These are phyloP conservation scores for Camponotus vicinus DNA, from an alignment of 1,140 invertebrate species.

Conservation along the genomic window DNA sequence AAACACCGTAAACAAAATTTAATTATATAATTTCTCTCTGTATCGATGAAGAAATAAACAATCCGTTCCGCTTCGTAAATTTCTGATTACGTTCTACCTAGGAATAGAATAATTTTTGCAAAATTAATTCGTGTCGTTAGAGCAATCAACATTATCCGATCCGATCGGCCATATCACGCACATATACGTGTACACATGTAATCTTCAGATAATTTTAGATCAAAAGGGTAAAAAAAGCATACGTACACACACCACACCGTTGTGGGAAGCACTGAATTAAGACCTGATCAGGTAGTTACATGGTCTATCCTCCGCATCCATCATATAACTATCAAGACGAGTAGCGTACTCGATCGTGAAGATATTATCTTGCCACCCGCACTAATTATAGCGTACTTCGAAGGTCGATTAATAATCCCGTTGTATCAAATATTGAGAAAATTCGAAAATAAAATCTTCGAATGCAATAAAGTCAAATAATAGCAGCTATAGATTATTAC, in stretches of 20 bases:
- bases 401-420: slow-evolving; percentile 14
- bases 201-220: slow-evolving; percentile 11
- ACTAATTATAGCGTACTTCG: slow-evolving; percentile 5
- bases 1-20: slow-evolving; percentile 14
- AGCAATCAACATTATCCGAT: slow-evolving; percentile 32
- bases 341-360: slow-evolving; percentile 15
- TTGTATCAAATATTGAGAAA: background rate
- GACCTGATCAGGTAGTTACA: slow-evolving; percentile 27
- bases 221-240: background rate
- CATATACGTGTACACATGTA: too few relatives aligned
- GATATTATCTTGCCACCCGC: background rate
- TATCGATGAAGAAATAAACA: slow-evolving; percentile 12
- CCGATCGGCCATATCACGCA: background rate
- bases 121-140: slow-evolving; percentile 19
- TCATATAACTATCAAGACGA: slow-evolving; percentile 29
- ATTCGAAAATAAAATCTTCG: background rate
- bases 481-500: background rate
- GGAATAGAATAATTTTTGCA: slow-evolving; percentile 17
- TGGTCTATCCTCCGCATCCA: slow-evolving; percentile 13
- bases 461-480: background rate
- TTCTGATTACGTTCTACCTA: slow-evolving; percentile 17
- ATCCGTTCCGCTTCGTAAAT: slow-evolving; percentile 34
- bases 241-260: background rate
- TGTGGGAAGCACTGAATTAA: slow-evolving; percentile 17
- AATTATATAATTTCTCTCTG: slow-evolving; percentile 25